Conservation (phyloP, 2,113 vertebrate genomes). For the Hippolais icterina region DNA sequence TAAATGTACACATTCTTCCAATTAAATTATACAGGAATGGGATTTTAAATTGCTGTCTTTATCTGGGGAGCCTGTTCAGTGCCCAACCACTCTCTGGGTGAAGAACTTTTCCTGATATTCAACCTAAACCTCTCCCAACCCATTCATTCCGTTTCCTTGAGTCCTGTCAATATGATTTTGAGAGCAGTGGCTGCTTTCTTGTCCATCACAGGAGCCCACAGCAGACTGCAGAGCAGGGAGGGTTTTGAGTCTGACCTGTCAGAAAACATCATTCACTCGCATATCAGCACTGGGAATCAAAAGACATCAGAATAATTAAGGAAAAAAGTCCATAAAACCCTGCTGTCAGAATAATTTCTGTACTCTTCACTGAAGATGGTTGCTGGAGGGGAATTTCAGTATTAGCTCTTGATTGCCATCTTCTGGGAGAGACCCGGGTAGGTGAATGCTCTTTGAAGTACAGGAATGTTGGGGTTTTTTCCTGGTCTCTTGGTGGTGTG, state of each 20-base stretch:
- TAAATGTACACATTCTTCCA: neutral
- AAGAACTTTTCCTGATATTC: neutral
- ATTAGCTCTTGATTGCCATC: neutral
- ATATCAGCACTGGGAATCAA: neutral
- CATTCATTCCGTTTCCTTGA: rapidly evolving
- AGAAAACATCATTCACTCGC: neutral
- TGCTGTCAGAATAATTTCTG: rapidly evolving
- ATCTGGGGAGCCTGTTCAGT: neutral
- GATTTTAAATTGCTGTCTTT: neutral
- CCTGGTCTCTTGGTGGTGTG: neutral
- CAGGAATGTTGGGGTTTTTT: rapidly evolving
- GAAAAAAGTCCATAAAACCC: neutral
- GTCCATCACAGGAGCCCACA: neutral
- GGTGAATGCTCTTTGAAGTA: neutral
- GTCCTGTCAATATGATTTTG: neutral
- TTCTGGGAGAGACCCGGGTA: neutral
- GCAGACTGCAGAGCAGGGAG: neutral
- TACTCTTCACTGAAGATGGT: neutral
- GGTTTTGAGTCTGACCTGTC: neutral
- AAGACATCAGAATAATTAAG: neutral
- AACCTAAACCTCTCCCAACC: neutral
- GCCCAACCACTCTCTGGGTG: neutral
- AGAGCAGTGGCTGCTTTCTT: neutral
- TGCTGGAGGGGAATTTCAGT: neutral
- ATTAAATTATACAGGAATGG: neutral